Base-by-base conservation (phyloP, 2,797 vertebrate species). In the Bufotes viridis region DNA sequence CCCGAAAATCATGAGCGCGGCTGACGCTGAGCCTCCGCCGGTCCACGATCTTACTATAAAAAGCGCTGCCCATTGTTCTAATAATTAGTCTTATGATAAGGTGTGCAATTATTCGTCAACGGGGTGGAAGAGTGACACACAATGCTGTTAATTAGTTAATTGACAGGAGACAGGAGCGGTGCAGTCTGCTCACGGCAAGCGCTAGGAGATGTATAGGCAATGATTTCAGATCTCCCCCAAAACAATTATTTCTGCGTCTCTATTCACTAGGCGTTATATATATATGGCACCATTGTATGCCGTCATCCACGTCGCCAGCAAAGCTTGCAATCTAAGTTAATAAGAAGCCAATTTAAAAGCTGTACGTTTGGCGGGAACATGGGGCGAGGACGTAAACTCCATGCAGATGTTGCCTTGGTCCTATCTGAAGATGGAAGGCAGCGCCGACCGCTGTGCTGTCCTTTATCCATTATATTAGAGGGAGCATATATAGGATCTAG, bases 81-180 rank as follows among this genome's bases (percentile, higher is more conserved):
- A 82, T 82, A 82, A 89, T 89, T 80, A 85, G 83, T 55, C n/a
- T 81, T 67, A 76, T 89, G 81, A 76, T 63, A 34, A 76, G 84
- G 78, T 82, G 79, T 72, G 82, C 69, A 78, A 69, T 82, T 89
- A 78, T 86, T 82, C 84, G 7, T 53, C 65, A 17, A 70, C 51
- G 49, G 34, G 53, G 80, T 67, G 75, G 20, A 65, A 74, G 87
- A 84, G 29, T 80, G 76, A 88, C 87, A 80, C 51, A 88, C 82
- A 81, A 84, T 85, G 82, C 58, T 70, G 63, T 84, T 88, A 88
- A 88, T 88, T 83, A 84, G 75, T 81, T 83, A 84, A 84, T 72
- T 88, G 87, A 84, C 82, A 79, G 29, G 69, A 70, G 61, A 58
- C 63, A 78, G 78, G 55, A 83, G 53, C 49, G n/a, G 42, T 51